phyloP scores from a whole-genome alignment of 2,797 vertebrate species.

The Mus caroli region DNA sequence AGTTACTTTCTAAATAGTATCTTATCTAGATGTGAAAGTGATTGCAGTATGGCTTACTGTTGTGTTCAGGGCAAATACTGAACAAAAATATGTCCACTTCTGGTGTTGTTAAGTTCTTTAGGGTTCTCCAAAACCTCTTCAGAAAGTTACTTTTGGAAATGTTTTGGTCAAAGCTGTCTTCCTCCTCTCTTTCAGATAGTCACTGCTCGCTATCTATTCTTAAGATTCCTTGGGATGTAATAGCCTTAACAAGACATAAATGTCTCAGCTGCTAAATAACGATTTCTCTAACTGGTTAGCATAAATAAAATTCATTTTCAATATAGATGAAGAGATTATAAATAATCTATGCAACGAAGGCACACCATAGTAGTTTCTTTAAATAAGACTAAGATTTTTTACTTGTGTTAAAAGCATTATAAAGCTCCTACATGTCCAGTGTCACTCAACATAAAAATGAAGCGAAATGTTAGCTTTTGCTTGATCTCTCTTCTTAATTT shows the following conservation, averaged over 20 bases:
- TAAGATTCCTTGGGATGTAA: background rate
- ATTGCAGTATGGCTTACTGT: background rate
- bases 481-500: background rate
- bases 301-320: constrained; percentile 62
- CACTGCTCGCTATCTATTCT: background rate
- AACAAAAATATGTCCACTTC: constrained; percentile 43
- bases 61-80: background rate
- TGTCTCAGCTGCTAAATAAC: constrained; percentile 58
- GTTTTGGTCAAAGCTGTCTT: constrained; percentile 5
- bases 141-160: background rate
- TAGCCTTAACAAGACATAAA: constrained; percentile 50
- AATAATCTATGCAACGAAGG: constrained; percentile 35
- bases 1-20: background rate
- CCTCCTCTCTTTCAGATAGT: constrained; percentile 17
- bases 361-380: constrained; percentile 9
- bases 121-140: background rate
- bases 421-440: background rate
- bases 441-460: constrained; percentile 60
- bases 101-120: background rate
- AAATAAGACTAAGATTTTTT: constrained; percentile 56
- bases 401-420: constrained; percentile 47
- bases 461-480: background rate
- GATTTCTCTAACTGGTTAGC: background rate
- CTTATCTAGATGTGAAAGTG: constrained; percentile 35
- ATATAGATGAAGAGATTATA: constrained; percentile 56